phyloP scores from a whole-genome alignment of 2,888 invertebrate species.

The Platycheirus albimanus region DNA sequence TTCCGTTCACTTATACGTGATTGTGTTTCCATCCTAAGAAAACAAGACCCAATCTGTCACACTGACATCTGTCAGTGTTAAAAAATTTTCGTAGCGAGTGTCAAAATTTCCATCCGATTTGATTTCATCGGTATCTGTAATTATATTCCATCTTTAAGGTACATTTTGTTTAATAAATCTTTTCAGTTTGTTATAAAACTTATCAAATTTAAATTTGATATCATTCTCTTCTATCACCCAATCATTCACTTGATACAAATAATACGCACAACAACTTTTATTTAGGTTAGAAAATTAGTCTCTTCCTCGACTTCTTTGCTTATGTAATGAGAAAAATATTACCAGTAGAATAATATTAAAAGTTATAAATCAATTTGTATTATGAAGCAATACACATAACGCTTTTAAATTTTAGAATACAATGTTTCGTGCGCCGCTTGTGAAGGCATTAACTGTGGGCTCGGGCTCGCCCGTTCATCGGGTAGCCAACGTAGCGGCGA shows the following conservation, averaged over 20 bases:
- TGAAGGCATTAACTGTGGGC: constrained; percentile 85
- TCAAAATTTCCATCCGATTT: constrained; percentile 61
- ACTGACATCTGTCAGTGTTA: constrained; percentile 55
- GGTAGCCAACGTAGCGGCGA: constrained; percentile 82
- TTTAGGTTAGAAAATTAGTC: constrained; percentile 65
- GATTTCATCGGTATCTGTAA: constrained; percentile 63
- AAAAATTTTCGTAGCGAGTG: constrained; percentile 47
- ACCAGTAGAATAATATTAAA: constrained; percentile 27
- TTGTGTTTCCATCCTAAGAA: constrained; percentile 13
- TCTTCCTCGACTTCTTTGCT: constrained; percentile 46
- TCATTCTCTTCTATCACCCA: background rate
- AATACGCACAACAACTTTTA: constrained; percentile 24
- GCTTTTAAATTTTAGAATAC: constrained; percentile 75
- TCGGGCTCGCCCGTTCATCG: constrained; percentile 80
- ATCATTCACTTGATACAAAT: background rate
- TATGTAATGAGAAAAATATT: constrained; percentile 74
- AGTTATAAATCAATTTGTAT: constrained; percentile 29
- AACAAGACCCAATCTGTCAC: background rate
- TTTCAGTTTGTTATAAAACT: constrained; percentile 8
- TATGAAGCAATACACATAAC: no score
- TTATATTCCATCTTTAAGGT: constrained; percentile 79
- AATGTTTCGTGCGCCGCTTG: constrained; percentile 91
- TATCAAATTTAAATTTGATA: background rate
- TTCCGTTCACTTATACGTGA: background rate
- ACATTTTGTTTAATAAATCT: constrained; percentile 72